These are phyloP conservation scores for Trichogramma evanescens DNA, from an alignment of 2,888 invertebrate genomes.

Conservation along the genomic window DNA sequence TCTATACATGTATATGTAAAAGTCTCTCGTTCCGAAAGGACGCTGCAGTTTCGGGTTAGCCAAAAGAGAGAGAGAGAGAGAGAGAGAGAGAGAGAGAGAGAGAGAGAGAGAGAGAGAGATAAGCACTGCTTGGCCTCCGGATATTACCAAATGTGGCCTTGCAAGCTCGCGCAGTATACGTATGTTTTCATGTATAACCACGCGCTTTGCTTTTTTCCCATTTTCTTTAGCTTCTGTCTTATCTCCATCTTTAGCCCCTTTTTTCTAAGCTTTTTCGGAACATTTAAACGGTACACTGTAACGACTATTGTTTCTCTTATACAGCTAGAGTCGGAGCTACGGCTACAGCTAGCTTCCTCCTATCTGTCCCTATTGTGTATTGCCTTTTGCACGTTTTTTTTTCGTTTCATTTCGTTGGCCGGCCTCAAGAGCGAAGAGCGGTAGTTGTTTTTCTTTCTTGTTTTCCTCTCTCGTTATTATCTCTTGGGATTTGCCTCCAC, in stretches of 20 bases:
- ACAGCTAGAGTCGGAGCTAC: no score
- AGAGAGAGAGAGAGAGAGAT: neutral
- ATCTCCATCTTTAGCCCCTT: neutral
- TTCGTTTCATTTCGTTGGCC: slow-evolving; percentile 15
- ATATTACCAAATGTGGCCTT: slow-evolving; percentile 15
- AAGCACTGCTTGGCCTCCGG: slow-evolving; percentile 14
- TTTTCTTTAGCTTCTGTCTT: neutral
- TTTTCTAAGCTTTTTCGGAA: neutral
- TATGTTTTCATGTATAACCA: neutral
- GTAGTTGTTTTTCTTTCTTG: no score
- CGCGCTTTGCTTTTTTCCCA: neutral
- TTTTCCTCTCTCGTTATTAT: neutral
- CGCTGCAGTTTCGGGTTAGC: neutral
- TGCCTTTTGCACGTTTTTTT: slow-evolving; percentile 9
- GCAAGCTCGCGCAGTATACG: neutral
- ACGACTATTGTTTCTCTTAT: neutral
- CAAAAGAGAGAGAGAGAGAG: neutral
- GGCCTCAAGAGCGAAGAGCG: no score
- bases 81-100: neutral
- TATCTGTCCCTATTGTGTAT: neutral
- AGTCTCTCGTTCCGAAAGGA: neutral
- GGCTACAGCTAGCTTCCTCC: neutral
- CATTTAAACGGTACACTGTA: neutral
- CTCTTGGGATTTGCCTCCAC: no score
- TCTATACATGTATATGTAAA: no score